A percentile compares a stretch with the other conserved stretches of the same genome.
phyloP scores from a whole-genome alignment of 1,140 invertebrate genomes.

The Wasmannia auropunctata region DNA sequence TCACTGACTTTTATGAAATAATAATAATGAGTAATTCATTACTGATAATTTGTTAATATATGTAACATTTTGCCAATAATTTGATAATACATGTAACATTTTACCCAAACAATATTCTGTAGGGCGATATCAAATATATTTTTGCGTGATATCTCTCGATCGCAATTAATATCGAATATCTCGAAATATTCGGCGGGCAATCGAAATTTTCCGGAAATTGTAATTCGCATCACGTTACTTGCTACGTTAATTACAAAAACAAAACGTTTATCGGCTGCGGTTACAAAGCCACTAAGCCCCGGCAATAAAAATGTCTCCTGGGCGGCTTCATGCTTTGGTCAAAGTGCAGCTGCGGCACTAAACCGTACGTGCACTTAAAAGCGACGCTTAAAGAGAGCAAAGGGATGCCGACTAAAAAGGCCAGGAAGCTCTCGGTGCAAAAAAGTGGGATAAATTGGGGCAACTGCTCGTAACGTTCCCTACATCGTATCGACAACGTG shows the following conservation, averaged over 20 bases:
- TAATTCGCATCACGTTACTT: conserved; percentile 54
- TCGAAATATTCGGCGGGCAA: neutral
- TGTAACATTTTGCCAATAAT: neutral
- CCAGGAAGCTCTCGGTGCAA: conserved; percentile 68
- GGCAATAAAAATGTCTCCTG: conserved; percentile 70
- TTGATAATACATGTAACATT: neutral
- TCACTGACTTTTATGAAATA: neutral
- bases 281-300: conserved; percentile 51
- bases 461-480: conserved; percentile 71
- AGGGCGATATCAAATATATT: neutral
- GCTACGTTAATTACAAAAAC: conserved; percentile 65
- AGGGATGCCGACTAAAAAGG: conserved; percentile 58
- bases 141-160: neutral
- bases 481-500: conserved; percentile 69
- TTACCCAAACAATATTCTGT: conserved; percentile 6
- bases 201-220: neutral
- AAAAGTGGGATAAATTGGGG: conserved; percentile 74
- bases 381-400: conserved; percentile 65
- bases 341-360: conserved; percentile 68
- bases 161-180: conserved; percentile 1
- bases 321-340: conserved; percentile 58
- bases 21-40: neutral
- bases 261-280: conserved; percentile 67
- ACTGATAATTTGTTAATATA: neutral
- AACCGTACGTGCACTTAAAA: conserved; percentile 76